A percentile compares a stretch with the other conserved stretches of the same genome.
Evolutionary conservation across 2,888 invertebrate species (phyloP).

Genomic region (Drosophila picticornis): DNA sequence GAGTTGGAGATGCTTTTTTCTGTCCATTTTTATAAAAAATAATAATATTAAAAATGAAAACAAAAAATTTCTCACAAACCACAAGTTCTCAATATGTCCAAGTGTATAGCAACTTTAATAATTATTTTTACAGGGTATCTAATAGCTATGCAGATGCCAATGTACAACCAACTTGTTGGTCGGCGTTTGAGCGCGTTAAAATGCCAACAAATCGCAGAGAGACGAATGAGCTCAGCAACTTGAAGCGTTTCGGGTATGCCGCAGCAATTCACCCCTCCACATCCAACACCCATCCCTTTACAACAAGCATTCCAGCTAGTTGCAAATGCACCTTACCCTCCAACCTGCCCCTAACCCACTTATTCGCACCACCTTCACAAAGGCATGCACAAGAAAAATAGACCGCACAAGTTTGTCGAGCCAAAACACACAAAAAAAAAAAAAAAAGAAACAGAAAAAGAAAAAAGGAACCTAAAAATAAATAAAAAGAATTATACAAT

Average conservation of each 20-base stretch:
- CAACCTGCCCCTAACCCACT: conserved; percentile 9
- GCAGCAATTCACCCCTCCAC: conserved; percentile 52
- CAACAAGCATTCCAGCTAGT: not conserved
- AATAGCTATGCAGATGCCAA: not conserved
- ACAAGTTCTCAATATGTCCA: not conserved
- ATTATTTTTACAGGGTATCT: conserved; percentile 16
- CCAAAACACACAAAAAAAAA: conserved; percentile 45
- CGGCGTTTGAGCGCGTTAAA: conserved; percentile 66
- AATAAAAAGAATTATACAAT: conserved; percentile 61
- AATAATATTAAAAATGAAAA: not conserved
- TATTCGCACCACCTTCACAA: conserved; percentile 14
- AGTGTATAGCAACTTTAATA: not conserved
- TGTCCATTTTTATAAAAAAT: not conserved
- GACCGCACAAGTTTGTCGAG: conserved; percentile 61
- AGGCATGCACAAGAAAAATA: conserved; percentile 56
- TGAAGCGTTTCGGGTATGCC: conserved; percentile 81
- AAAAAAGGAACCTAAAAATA: conserved; percentile 13
- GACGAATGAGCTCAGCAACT: conserved; percentile 79
- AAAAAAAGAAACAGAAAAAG: conserved; percentile 13
- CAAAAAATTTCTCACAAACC: not conserved
- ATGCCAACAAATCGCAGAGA: conserved; percentile 81
- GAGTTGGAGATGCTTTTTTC: no score
- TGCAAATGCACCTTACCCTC: not conserved
- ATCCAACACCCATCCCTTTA: not conserved
- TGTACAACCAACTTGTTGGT: conserved; percentile 34